A percentile compares a stretch with the other conserved stretches of the same genome.
Conservation (phyloP, 30 jellyfish, hydroid and myxozoan species). For the Clytia hemisphaerica region DNA sequence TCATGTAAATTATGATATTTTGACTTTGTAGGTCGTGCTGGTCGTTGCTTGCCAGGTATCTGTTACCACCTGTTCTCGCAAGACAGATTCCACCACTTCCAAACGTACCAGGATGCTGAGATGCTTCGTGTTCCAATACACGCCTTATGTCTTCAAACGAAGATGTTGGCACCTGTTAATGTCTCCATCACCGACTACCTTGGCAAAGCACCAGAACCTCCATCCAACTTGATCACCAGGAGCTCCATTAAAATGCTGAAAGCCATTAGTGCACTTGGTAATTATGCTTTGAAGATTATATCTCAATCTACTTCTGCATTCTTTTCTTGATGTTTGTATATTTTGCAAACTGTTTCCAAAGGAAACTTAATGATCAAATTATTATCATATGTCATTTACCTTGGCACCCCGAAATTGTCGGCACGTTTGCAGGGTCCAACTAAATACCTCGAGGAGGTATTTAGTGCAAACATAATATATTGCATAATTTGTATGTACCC, state of each 20-base stretch:
- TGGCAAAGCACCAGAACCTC: conserved; percentile 79
- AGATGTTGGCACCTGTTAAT: conserved; percentile 81
- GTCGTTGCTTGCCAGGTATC: conserved; percentile 76
- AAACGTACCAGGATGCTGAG: conserved; percentile 79
- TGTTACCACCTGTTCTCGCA: conserved; percentile 82
- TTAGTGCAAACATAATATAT: too few relatives aligned
- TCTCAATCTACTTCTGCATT: too few relatives aligned
- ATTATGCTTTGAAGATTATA: too few relatives aligned
- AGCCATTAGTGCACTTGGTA: conserved; percentile 70
- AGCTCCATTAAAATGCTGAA: conserved; percentile 55
- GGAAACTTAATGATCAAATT: too few relatives aligned
- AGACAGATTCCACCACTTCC: conserved; percentile 61
- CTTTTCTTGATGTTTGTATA: too few relatives aligned
- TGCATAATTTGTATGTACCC: too few relatives aligned
- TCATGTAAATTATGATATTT: too few relatives aligned
- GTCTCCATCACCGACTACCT: conserved; percentile 72
- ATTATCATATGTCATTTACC: too few relatives aligned
- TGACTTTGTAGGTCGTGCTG: conserved; percentile 82
- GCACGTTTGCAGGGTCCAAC: too few relatives aligned
- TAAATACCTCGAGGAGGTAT: too few relatives aligned
- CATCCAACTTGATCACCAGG: conserved; percentile 67
- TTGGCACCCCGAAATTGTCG: too few relatives aligned
- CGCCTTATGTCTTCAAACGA: conserved; percentile 73
- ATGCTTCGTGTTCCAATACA: conserved; percentile 76
- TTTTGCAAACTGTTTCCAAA: too few relatives aligned